phyloP scores from a whole-genome alignment of 2,113 vertebrate species.

The Hylia prasina region DNA sequence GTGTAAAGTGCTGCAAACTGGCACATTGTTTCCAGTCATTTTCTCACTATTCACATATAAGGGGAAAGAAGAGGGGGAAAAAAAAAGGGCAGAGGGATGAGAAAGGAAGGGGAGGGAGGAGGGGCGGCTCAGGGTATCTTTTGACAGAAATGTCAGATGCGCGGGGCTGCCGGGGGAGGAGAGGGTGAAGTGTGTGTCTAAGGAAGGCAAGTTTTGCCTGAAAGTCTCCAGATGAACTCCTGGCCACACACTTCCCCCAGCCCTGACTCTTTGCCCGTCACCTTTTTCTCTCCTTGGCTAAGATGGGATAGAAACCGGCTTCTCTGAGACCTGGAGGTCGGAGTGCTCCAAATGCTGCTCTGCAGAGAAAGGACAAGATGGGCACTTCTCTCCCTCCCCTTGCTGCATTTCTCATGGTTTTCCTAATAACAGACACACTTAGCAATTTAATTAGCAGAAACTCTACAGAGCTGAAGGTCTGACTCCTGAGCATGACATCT shows the following conservation, averaged over 20 bases:
- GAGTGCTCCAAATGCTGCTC: neutral
- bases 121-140: constrained; percentile 2
- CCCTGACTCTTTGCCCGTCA: neutral
- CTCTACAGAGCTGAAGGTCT: constrained; percentile 19
- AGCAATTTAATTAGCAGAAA: constrained; percentile 48
- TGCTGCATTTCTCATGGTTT: constrained; percentile 3
- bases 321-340: neutral
- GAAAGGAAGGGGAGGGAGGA: constrained; percentile 19
- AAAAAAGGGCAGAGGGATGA: neutral
- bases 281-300: neutral
- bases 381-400: constrained; percentile 6
- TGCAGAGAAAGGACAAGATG: neutral
- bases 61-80: neutral
- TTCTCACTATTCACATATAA: constrained; percentile 68
- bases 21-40: constrained; percentile 64
- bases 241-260: neutral
- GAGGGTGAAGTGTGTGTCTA: neutral
- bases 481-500: constrained; percentile 20
- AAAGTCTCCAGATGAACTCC: neutral
- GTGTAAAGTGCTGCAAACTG: constrained; percentile 65
- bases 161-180: neutral
- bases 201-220: neutral
- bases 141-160: constrained; percentile 46
- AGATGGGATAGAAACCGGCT: neutral
- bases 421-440: constrained; percentile 18